Base-by-base conservation (phyloP, 1,140 invertebrate species). In the Heliconius hermathena region DNA sequence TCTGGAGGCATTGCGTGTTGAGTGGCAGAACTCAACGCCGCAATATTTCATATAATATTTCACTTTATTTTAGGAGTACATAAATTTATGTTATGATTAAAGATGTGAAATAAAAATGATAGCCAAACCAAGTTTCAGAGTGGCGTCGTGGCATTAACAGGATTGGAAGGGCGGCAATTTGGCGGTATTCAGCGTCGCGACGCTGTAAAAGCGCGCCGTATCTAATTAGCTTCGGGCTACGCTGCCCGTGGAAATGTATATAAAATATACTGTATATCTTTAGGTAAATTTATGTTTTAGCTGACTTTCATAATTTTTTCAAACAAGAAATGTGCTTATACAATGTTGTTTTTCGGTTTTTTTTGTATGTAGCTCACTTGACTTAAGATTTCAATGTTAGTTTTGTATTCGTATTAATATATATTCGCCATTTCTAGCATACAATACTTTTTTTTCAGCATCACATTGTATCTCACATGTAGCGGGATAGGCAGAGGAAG, bases 151-250 rank as follows among this genome's bases (percentile, higher is more conserved):
- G 84, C 84, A 85, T 89, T 91, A 93, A 90, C 89, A 88, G 88
- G 89, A 90, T 89, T 89, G 89, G 91, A 91, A 93, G 91, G 92
- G 91, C 89, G 84, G 91, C 92, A 92, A 94, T 94, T 94, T 92
- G 88, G 90, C 83, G 83, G 91, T 87, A 93, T 92, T 93, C 91
- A 93, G 86, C 91, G 86, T 84, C 86, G 88, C 86, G 87, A 75
- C 87, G 84, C 90, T 93, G 89, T 93, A 93, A 94, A 93, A 94
- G 90, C 91, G 87, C 91, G 92, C 91, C 90, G 84, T 94, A 94
- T 93, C 91, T 94, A 93, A 94, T 94, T 94, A 94, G 90, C 86
- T 90, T 93, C 85, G 89, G 86, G 91, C 87, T 88, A 89, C 88
- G 86, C 85, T 81, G 84, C 81, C 84, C 84, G 82, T 90, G 38